Evolutionary conservation across 2,113 vertebrate species (phyloP).

Genomic region (Scophthalmus maximus): DNA sequence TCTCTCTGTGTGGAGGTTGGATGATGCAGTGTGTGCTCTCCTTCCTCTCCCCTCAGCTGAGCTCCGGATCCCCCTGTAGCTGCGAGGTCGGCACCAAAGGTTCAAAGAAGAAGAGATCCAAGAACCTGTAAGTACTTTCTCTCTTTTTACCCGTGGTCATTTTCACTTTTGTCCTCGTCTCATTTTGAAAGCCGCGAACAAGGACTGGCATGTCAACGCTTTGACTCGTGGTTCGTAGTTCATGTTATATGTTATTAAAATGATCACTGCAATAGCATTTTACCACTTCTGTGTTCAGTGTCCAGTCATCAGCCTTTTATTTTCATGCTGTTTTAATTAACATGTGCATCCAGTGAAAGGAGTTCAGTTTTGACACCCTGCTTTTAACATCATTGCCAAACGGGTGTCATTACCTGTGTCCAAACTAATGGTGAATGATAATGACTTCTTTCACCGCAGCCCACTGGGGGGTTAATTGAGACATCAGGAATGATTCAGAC

Average conservation of each 20-base stretch:
- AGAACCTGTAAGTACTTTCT: slow-evolving; percentile 89
- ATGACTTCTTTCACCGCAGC: neutral
- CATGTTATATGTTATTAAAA: too few species aligned
- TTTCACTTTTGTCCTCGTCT: neutral
- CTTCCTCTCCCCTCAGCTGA: slow-evolving; percentile 86
- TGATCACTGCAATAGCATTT: too few species aligned
- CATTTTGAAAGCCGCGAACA: too few species aligned
- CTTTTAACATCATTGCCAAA: slow-evolving; percentile 21
- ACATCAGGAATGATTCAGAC: neutral
- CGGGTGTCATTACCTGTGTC: neutral
- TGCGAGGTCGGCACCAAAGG: slow-evolving; percentile 84
- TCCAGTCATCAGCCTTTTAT: too few species aligned
- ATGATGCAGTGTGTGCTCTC: slow-evolving; percentile 84
- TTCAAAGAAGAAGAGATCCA: slow-evolving; percentile 89
- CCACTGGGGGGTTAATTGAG: slow-evolving; percentile 25
- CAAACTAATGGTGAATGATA: slow-evolving; percentile 17
- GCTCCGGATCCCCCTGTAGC: slow-evolving; percentile 83
- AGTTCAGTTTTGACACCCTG: slow-evolving; percentile 13
- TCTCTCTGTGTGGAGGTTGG: slow-evolving; percentile 58
- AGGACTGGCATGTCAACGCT: neutral
- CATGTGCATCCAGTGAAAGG: neutral
- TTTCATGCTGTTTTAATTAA: too few species aligned
- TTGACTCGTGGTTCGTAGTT: too few species aligned
- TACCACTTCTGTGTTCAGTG: too few species aligned
- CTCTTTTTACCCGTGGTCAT: neutral